These are phyloP conservation scores for Melanotaenia nigrans DNA, from an alignment of 2,797 vertebrate genomes.

Conservation along the genomic window DNA sequence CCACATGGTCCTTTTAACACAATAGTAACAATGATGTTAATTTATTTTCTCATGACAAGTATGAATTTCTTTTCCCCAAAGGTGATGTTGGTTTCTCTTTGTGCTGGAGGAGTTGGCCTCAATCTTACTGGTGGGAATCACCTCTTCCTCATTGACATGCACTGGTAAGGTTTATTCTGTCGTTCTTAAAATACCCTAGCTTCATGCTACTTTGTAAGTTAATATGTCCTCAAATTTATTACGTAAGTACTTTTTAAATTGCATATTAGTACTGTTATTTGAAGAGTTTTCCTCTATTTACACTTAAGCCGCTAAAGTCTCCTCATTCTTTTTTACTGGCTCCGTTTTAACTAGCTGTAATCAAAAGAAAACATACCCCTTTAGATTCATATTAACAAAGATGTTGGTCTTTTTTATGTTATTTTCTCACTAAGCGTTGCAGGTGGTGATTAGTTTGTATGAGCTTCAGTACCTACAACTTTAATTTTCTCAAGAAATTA, in stretches of 20 bases:
- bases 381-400: background rate
- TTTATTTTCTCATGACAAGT: too few relatives aligned
- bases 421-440: too few relatives aligned
- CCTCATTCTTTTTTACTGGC: too few relatives aligned
- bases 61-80: conserved; percentile 56
- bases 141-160: conserved; percentile 97
- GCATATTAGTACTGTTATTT: background rate
- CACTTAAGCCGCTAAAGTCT: background rate
- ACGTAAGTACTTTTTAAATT: too few relatives aligned
- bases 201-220: too few relatives aligned
- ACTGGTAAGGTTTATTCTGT: conserved; percentile 86
- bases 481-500: too few relatives aligned
- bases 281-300: background rate
- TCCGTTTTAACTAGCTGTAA: background rate
- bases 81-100: conserved; percentile 94
- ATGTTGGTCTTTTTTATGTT: too few relatives aligned
- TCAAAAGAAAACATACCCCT: background rate
- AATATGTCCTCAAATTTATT: too few relatives aligned
- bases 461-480: too few relatives aligned
- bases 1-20: too few relatives aligned
- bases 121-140: conserved; percentile 96
- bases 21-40: background rate
- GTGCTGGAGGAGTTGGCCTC: conserved; percentile 94
- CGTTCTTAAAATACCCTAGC: background rate
- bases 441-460: too few relatives aligned